Evolutionary conservation across 1,140 invertebrate species (phyloP).

Genomic region (Zaprionus taronus): DNA sequence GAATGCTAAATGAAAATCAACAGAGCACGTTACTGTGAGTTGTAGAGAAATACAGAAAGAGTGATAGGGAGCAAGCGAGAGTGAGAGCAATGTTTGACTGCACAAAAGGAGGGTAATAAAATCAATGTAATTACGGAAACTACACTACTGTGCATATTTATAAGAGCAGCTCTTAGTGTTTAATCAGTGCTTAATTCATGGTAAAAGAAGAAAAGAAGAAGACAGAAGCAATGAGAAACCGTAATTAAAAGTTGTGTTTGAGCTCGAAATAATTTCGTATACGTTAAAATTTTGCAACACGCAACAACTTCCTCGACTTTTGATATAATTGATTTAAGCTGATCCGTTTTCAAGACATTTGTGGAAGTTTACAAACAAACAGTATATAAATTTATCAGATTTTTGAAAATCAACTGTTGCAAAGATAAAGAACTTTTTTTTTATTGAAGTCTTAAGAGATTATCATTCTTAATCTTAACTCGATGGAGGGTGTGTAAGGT

Average conservation of each 20-base stretch:
- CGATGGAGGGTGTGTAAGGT: background rate
- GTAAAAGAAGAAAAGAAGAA: background rate
- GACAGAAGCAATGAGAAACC: background rate
- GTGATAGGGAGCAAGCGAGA: background rate
- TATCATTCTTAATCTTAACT: no score
- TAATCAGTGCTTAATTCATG: background rate
- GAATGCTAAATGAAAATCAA: slow-evolving; percentile 6
- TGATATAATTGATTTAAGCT: background rate
- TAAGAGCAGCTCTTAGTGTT: background rate
- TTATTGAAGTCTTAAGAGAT: no score
- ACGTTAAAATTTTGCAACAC: background rate
- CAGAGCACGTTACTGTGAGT: background rate
- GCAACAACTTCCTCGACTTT: background rate
- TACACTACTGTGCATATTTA: background rate
- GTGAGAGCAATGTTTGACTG: background rate
- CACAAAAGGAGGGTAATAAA: background rate
- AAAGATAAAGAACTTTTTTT: no score
- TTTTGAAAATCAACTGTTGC: no score
- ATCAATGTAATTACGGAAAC: background rate
- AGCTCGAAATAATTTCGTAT: background rate
- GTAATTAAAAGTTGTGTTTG: background rate
- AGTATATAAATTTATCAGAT: no score
- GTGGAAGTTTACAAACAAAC: background rate
- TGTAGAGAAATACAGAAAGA: background rate
- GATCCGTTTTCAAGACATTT: background rate